Conservation (phyloP, 1,140 invertebrate species). For the Archivesica marissinica region DNA sequence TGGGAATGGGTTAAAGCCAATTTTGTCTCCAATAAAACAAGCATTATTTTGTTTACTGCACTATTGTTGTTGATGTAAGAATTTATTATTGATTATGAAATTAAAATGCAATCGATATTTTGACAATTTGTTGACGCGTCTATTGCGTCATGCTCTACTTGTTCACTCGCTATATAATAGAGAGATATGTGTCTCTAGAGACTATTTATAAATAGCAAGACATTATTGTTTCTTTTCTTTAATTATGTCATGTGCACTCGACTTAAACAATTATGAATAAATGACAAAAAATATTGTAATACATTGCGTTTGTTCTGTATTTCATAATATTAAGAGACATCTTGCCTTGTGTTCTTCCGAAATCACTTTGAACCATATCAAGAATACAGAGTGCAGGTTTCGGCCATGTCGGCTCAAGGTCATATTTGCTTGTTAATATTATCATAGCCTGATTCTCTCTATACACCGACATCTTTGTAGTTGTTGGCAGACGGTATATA, state of each 20-base stretch:
- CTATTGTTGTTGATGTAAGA: no score
- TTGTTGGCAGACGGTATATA: no score
- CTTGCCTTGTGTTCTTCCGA: not conserved
- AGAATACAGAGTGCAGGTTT: not conserved
- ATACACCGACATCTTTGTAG: not conserved
- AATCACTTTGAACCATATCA: not conserved
- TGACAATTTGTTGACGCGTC: conserved; percentile 9
- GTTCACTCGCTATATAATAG: conserved; percentile 36
- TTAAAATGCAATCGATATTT: not conserved
- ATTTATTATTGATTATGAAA: not conserved
- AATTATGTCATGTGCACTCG: conserved; percentile 32
- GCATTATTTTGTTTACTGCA: no score
- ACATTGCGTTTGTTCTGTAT: not conserved
- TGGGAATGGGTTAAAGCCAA: no score
- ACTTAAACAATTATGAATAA: conserved; percentile 41
- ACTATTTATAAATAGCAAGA: conserved; percentile 43
- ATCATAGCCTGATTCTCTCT: not conserved
- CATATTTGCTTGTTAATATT: not conserved
- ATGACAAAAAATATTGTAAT: conserved; percentile 19
- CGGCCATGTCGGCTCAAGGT: not conserved
- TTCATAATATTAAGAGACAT: not conserved
- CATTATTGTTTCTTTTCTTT: conserved; percentile 15
- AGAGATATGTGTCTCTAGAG: not conserved
- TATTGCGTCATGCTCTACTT: no score
- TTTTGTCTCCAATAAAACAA: no score